phyloP scores from a whole-genome alignment of 1,140 invertebrate genomes.

The Listronotus bonariensis region DNA sequence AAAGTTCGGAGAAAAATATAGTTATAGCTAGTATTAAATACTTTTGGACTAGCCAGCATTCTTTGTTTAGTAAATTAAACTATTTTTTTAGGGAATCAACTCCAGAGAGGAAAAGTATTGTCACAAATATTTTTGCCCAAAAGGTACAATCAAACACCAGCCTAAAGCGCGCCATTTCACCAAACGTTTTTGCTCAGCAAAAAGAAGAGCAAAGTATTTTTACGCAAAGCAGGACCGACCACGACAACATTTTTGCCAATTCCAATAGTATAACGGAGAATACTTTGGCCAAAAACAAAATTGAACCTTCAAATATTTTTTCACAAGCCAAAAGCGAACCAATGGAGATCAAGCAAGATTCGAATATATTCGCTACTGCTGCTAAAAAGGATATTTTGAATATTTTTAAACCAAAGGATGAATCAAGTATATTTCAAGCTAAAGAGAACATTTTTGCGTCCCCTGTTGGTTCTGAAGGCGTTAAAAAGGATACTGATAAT shows the following conservation, averaged over 20 bases:
- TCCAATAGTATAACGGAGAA: not conserved
- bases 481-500: not conserved
- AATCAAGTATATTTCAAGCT: not conserved
- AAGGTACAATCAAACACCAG: slow-evolving; percentile 2
- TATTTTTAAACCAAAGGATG: slow-evolving; percentile 11
- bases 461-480: too few relatives aligned
- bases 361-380: slow-evolving; percentile 13
- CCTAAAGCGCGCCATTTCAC: not conserved
- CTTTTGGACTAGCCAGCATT: too few relatives aligned
- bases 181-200: not conserved
- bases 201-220: slow-evolving; percentile 31
- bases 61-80: too few relatives aligned
- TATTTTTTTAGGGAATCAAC: slow-evolving; percentile 18
- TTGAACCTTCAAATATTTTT: slow-evolving; percentile 13
- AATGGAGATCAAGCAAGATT: slow-evolving; percentile 6
- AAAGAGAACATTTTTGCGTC: slow-evolving; percentile 14
- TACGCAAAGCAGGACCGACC: slow-evolving; percentile 13
- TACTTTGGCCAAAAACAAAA: slow-evolving; percentile 28
- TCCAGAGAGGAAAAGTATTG: slow-evolving; percentile 25
- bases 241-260: slow-evolving; percentile 10
- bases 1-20: too few relatives aligned
- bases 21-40: too few relatives aligned
- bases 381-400: slow-evolving; percentile 5
- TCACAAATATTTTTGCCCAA: slow-evolving; percentile 21
- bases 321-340: not conserved